Conservation (phyloP, 2,797 vertebrate species). For the Pangasius sanitwongsei region DNA sequence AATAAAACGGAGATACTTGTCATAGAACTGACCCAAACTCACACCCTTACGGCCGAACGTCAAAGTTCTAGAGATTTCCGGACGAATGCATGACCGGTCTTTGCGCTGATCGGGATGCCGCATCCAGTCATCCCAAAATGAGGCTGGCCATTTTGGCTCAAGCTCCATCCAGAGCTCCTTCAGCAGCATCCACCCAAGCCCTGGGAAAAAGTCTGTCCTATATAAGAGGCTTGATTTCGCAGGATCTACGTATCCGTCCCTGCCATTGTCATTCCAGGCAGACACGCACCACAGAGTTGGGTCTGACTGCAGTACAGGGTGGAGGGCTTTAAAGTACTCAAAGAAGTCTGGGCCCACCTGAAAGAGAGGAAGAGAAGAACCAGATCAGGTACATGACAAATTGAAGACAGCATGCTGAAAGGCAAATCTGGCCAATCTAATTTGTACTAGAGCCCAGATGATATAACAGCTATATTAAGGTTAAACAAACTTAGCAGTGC, state of each 20-base stretch:
- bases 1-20: constrained; percentile 93
- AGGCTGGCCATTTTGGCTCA: constrained; percentile 90
- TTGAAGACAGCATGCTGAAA: not conserved
- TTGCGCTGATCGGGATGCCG: constrained; percentile 86
- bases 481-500: not conserved
- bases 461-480: not conserved
- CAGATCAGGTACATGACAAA: not conserved
- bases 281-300: constrained; percentile 89
- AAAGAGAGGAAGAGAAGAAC: constrained; percentile 30
- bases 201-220: constrained; percentile 96
- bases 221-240: constrained; percentile 77
- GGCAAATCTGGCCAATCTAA: not conserved
- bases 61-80: constrained; percentile 90
- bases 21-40: constrained; percentile 95
- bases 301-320: constrained; percentile 79
- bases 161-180: constrained; percentile 87
- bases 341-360: constrained; percentile 92
- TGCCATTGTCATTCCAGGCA: constrained; percentile 96
- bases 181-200: constrained; percentile 89
- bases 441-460: not conserved
- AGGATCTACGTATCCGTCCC: constrained; percentile 86
- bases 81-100: constrained; percentile 86
- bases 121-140: constrained; percentile 99
- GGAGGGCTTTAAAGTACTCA: constrained; percentile 89
- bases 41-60: constrained; percentile 94